Percentiles rank a stretch among this genome's conserved stretches.
Conservation (phyloP, 1,140 invertebrate genomes). For the Cheumatopsyche charites region DNA sequence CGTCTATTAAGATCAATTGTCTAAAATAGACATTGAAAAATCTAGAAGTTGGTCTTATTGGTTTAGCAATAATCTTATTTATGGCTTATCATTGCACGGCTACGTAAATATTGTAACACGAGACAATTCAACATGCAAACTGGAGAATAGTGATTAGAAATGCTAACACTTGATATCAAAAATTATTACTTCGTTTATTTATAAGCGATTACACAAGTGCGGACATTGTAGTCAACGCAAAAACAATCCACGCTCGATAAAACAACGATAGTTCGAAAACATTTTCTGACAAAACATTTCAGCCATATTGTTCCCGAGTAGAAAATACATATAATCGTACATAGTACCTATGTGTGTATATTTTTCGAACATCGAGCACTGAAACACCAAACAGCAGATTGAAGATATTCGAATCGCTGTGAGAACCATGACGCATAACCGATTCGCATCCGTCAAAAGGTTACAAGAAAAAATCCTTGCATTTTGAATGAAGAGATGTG, state of each 20-base stretch:
- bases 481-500: not conserved
- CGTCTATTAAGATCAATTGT: no score
- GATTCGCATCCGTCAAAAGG: constrained; percentile 25
- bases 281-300: no score
- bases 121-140: not conserved
- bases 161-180: not conserved
- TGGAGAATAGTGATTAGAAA: not conserved
- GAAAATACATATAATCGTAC: no score
- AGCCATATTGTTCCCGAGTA: no score
- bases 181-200: not conserved
- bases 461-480: not conserved
- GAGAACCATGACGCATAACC: constrained; percentile 24
- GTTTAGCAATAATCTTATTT: no score
- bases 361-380: no score
- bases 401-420: not conserved
- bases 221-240: not conserved
- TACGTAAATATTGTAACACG: constrained; percentile 8
- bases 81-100: not conserved
- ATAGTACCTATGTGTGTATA: no score
- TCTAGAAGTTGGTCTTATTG: no score
- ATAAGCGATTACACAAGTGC: constrained; percentile 17
- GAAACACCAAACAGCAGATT: no score
- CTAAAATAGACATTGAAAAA: no score
- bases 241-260: constrained; percentile 5
- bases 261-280: not conserved